Evolutionary conservation across 2,113 vertebrate species (phyloP).

Genomic region (Procavia capensis): DNA sequence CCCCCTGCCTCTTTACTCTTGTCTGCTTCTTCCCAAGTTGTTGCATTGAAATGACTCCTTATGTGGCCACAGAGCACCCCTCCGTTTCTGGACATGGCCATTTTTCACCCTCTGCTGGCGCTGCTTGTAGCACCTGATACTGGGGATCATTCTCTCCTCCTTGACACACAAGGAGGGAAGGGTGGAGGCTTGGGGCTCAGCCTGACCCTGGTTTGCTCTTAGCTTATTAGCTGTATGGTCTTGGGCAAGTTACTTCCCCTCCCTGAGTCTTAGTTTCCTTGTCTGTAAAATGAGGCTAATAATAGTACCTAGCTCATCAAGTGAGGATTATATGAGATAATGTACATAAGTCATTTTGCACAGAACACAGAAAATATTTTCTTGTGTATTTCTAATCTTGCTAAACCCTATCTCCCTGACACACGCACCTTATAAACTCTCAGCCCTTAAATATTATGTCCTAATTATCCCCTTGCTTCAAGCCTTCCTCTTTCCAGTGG

Average conservation of each 20-base stretch:
- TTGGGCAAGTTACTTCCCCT: neutral
- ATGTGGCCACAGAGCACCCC: neutral
- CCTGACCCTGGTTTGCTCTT: accelerated
- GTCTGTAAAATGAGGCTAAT: accelerated
- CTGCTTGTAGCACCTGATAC: accelerated
- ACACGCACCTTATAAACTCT: neutral
- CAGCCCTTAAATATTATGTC: neutral
- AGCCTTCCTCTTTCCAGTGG: neutral
- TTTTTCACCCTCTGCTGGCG: neutral
- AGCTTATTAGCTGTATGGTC: accelerated
- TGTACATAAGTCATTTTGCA: accelerated
- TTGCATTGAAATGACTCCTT: neutral
- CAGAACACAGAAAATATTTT: accelerated
- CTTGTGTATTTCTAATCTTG: accelerated
- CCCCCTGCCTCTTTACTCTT: neutral
- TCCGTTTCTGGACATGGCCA: accelerated
- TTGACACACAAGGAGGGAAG: accelerated
- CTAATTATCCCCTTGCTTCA: neutral
- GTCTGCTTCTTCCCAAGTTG: accelerated
- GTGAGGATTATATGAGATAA: accelerated
- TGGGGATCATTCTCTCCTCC: accelerated
- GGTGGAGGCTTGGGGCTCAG: accelerated
- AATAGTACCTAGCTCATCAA: accelerated
- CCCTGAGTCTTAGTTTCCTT: neutral
- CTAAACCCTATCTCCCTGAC: neutral